A percentile compares a stretch with the other conserved stretches of the same genome.
Evolutionary conservation across 2,888 invertebrate species (phyloP).

Genomic region (Monoplex corrugatus): DNA sequence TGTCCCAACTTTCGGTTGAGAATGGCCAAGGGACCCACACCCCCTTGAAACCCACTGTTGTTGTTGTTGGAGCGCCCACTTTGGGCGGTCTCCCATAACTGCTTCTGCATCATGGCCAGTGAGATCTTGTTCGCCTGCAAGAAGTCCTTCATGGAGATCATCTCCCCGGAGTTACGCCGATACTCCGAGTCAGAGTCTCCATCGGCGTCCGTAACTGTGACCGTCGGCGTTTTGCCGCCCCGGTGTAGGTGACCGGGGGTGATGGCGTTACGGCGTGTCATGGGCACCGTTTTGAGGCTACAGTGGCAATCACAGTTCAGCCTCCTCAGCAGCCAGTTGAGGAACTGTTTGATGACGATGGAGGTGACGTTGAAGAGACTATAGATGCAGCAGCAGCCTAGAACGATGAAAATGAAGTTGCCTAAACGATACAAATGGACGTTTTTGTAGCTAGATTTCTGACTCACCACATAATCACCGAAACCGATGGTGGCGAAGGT

Average conservation of each 20-base stretch:
- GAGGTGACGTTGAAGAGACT: slow-evolving; percentile 86
- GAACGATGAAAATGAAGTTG: slow-evolving; percentile 85
- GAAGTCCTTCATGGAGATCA: slow-evolving; percentile 86
- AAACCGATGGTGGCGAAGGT: slow-evolving; percentile 87
- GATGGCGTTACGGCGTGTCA: slow-evolving; percentile 79
- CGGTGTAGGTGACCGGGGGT: slow-evolving; percentile 79
- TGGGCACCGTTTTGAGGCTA: slow-evolving; percentile 64
- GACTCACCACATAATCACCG: slow-evolving; percentile 86
- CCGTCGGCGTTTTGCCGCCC: slow-evolving; percentile 66
- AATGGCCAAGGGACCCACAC: slow-evolving; percentile 86
- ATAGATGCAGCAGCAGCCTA: slow-evolving; percentile 87
- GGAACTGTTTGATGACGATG: slow-evolving; percentile 86
- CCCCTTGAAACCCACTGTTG: slow-evolving; percentile 80
- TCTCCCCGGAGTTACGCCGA: slow-evolving; percentile 84
- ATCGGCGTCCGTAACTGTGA: slow-evolving; percentile 77
- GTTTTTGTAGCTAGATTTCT: slow-evolving; percentile 79
- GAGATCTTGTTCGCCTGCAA: slow-evolving; percentile 83
- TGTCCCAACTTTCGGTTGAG: slow-evolving; percentile 85
- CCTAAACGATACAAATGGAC: slow-evolving; percentile 84
- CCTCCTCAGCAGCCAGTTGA: slow-evolving; percentile 85
- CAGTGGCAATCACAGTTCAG: slow-evolving; percentile 83
- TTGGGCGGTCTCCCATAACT: slow-evolving; percentile 83
- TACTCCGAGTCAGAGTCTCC: slow-evolving; percentile 83
- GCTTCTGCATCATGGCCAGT: slow-evolving; percentile 87
- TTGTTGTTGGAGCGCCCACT: slow-evolving; percentile 65